Evolutionary conservation across 2,113 vertebrate genomes (phyloP), one percentile per base, ranked within the genome.

Genomic region (Leptobrachium ailaonicum): DNA sequence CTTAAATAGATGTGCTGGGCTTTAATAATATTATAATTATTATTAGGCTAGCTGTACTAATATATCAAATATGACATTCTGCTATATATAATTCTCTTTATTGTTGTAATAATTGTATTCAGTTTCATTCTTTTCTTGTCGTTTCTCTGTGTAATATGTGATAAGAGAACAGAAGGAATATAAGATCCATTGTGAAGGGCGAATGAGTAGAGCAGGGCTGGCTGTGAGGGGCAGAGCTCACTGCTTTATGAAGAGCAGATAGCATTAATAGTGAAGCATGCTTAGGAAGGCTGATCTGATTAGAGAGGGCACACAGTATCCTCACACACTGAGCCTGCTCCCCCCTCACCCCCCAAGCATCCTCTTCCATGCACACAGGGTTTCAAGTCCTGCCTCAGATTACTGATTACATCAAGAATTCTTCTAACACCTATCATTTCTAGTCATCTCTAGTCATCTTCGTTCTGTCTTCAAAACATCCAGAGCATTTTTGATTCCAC

Each of bases 381-480:
- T 50, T 41, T 90, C 87, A 87, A 87, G 41, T 78, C 86, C 83
- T 32, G 87, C 87, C 85, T 86, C 71, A 85, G 84, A 86, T 75
- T 84, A 32, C 87, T 84, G 90, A 89, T 84, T 73, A 85, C 87
- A 87, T 86, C 92, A 81, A 73, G 47, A 76, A 76, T 83, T 85
- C 88, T 74, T 89, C 89, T 88, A 88, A 85, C 91, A 87, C 88
- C 89, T 91, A 83, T 89, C 89, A 79, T 87, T 85, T 80, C 87
- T 88, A 88, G 89, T 89, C 89, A 91, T 89, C 89, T 89, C 86
- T 86, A 81, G 77, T 83, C 82, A 83, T 90, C 89, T 86, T 85
- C 86, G n/a, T 75, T 82, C 90, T 83, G 81, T 82, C 91, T 88
- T 83, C 86, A 88, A 89, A 91, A 90, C 86, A 89, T 84, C 89